Evolutionary conservation across 2,888 invertebrate genomes (phyloP), one percentile per base, ranked within the genome.

Genomic region (Epirrita christyi): DNA sequence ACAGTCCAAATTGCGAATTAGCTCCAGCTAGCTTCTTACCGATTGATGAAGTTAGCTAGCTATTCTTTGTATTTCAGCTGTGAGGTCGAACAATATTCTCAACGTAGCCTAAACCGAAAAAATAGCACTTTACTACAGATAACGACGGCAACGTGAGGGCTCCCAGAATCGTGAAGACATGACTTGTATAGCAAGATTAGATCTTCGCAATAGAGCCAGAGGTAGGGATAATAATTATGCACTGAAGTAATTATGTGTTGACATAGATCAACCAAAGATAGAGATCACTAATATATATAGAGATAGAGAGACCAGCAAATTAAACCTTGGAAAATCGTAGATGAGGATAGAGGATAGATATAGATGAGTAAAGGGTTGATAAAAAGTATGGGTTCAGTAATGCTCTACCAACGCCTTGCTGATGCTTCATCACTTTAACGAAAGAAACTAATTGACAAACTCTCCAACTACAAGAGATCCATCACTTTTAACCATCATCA

Each of bases 111-210:
- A n/a, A 42, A 6, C 27, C 13, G 5, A 43, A 29, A 21, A 29
- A 43, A 43, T 8, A 7, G 11, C 13, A 11, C 13, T 29, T 7
- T 7, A 29, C n/a, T 29, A 2, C 21, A 79, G 81, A 83, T 84
- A 83, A 81, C 79, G 80, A 73, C 79, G 76, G 85, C 83, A 75
- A 82, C 84, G 86, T 79, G 85, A 77, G 77, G 79, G 74, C 77
- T 79, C 76, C 71, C 75, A 75, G 81, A 82, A 83, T 81, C 78
- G 83, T 78, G 69, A 80, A 74, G 78, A 81, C 86, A 83, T 83
- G 83, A 85, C 84, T 81, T 76, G 84, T 77, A 75, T 82, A 68
- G 70, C 55, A 70, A 80, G n/a, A 7, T 5, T 11, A 36, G 11
- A 36, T n/a, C 11, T 36, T 6, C 36, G 11, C 28, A 8, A 8